Base-by-base conservation (phyloP, 2,888 invertebrate genomes). In the Isoperla grammatica region DNA sequence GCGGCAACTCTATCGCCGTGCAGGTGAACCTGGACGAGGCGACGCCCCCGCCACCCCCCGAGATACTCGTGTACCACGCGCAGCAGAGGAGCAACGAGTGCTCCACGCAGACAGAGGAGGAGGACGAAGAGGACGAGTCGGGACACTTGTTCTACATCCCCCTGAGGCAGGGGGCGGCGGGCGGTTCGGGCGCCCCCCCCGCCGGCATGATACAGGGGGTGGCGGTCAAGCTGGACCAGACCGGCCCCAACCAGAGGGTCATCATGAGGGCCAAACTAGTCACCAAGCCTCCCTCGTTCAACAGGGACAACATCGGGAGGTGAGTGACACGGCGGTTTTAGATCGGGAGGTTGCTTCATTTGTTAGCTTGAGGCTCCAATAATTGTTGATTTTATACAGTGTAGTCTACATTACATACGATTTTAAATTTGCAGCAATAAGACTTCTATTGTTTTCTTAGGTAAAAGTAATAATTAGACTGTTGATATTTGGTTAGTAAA, bases 61-160 rank as follows among this genome's bases (percentile, higher is more conserved):
- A 53, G 13, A 17, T 65, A 46, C 76, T 73, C n/a, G 68, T 60
- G 29, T 67, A 68, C 6, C 70, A 70, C n/a, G 68, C 60, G 29
- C 67, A 68, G 5, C 70, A 70, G 1, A 71, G 69, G 35, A 72
- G 72, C 57, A 73, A 71, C 22, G 77, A 76, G 64, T 75, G 73
- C 67, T 77, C 77, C 1, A 76, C 76, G 1, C 77, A 78, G 62
- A 76, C 76, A 9, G 75, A 69, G 40, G 71, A 71, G 9, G 73
- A 73, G 45, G 77, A 76, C 3, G 79, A 79, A 64, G 80, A 81
- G 0, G 79, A 79, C 63, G 76, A 77, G 9, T 78, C 77, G 53
- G 80, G 81, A 1, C 82, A 82, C 57, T 73, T 84, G 15, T 84
- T 84, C 69, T 85, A 84, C 64, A 84, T 85, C 70, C 85, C 85